Percentiles rank a stretch among this genome's conserved stretches.
These are phyloP conservation scores for Hydractinia echinata DNA, from an alignment of 30 jellyfish, hydroid and myxozoan genomes.

Conservation along the genomic window DNA sequence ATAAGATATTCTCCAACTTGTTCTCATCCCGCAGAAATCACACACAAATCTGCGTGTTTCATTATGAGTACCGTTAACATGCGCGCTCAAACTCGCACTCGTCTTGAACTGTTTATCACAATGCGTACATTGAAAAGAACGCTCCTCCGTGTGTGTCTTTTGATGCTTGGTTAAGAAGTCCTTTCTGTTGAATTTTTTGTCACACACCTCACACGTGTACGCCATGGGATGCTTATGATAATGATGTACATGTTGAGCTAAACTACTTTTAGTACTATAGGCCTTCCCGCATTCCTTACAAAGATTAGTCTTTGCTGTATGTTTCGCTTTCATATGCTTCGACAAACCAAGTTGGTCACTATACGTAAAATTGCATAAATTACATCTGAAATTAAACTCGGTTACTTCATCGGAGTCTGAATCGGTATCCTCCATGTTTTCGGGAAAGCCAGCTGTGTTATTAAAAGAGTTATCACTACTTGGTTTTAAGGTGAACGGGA, in stretches of 20 bases:
- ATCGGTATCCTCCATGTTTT: conserved; percentile 19
- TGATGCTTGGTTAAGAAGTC: conserved; percentile 26
- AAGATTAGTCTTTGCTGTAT: conserved; percentile 27
- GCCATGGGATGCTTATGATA: conserved; percentile 40
- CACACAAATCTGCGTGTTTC: conserved; percentile 35
- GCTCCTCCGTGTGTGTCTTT: conserved; percentile 33
- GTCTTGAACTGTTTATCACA: conserved; percentile 37
- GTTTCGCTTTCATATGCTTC: conserved; percentile 38
- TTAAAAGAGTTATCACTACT: background rate
- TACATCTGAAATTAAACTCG: conserved; percentile 30
- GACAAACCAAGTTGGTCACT: conserved; percentile 25
- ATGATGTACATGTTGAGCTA: conserved; percentile 44
- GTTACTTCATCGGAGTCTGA: conserved; percentile 33
- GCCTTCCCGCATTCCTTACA: conserved; percentile 41
- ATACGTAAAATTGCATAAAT: conserved; percentile 35
- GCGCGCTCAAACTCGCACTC: conserved; percentile 34
- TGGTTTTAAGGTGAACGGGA: background rate
- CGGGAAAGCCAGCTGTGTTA: conserved; percentile 17
- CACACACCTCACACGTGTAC: conserved; percentile 33
- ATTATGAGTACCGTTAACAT: conserved; percentile 40
- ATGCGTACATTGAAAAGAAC: conserved; percentile 30
- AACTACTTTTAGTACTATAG: conserved; percentile 35
- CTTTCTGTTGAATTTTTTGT: conserved; percentile 30
- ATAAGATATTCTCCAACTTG: conserved; percentile 36
- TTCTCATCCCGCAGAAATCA: conserved; percentile 42